Percentiles rank a stretch among this genome's conserved stretches.
Evolutionary conservation across 2,113 vertebrate species (phyloP).

Genomic region (Dromaius novaehollandiae): DNA sequence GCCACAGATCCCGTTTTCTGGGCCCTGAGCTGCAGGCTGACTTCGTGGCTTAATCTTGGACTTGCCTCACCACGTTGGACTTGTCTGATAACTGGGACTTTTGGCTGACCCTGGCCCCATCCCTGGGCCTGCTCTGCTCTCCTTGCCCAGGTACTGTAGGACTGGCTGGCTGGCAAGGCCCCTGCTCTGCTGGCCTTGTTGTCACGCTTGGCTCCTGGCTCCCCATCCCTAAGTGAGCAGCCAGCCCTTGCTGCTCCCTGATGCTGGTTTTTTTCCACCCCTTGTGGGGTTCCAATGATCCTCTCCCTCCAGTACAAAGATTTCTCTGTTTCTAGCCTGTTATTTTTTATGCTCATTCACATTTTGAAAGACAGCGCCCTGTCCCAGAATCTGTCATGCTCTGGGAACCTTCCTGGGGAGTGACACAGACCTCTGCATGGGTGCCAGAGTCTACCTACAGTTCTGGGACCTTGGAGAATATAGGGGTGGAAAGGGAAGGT

Average conservation of each 20-base stretch:
- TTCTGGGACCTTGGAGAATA: not conserved
- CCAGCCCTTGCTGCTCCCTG: not conserved
- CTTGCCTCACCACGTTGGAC: rapidly evolving
- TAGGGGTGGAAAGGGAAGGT: not conserved
- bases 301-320: not conserved
- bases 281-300: not conserved
- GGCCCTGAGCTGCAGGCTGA: not conserved
- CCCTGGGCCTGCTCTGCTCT: not conserved
- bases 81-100: not conserved
- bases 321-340: not conserved
- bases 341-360: not conserved
- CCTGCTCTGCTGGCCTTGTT: rapidly evolving
- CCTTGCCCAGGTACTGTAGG: not conserved
- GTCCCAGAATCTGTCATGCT: not conserved
- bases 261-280: not conserved
- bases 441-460: not conserved
- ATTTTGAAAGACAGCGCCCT: not conserved
- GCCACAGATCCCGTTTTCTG: not conserved
- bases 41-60: not conserved
- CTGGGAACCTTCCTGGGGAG: not conserved
- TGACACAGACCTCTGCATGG: not conserved
- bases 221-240: not conserved
- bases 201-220: rapidly evolving
- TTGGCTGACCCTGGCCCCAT: not conserved
- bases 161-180: not conserved